phyloP scores from a whole-genome alignment of 2,888 invertebrate genomes.

The Phortica okadai region DNA sequence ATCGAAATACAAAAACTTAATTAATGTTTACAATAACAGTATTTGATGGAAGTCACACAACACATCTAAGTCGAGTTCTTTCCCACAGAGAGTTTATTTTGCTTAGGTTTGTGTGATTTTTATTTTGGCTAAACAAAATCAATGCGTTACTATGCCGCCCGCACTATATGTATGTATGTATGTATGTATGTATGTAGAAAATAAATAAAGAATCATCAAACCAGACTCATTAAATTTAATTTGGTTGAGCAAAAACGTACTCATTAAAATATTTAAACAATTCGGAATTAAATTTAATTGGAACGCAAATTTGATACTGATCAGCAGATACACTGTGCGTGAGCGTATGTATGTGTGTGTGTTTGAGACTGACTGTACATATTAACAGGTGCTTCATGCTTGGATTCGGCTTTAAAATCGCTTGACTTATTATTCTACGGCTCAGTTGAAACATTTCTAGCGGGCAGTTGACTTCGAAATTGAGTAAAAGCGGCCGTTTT shows the following conservation, averaged over 20 bases:
- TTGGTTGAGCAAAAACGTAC: not conserved
- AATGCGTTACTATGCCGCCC: no score
- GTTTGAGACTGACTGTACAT: not conserved
- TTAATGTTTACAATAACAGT: no score
- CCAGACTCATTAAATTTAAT: not conserved
- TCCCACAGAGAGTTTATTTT: no score
- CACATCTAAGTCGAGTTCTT: no score
- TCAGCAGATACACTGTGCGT: not conserved
- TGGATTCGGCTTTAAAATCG: not conserved
- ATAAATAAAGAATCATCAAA: not conserved
- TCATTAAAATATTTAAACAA: not conserved
- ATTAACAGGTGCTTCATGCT: not conserved
- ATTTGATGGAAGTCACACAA: no score
- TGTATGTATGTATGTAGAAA: not conserved
- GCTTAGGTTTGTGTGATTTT: no score
- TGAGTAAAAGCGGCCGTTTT: not conserved
- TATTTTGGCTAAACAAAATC: no score
- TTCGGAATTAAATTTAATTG: not conserved
- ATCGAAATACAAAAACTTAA: no score
- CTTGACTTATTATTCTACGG: not conserved
- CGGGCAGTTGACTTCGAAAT: not conserved
- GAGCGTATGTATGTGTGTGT: not conserved
- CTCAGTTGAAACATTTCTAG: constrained; percentile 2
- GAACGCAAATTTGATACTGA: not conserved
- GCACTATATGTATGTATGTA: not conserved